Conservation (phyloP, 1,140 invertebrate genomes). For the Holcopasites calliopsidis region DNA sequence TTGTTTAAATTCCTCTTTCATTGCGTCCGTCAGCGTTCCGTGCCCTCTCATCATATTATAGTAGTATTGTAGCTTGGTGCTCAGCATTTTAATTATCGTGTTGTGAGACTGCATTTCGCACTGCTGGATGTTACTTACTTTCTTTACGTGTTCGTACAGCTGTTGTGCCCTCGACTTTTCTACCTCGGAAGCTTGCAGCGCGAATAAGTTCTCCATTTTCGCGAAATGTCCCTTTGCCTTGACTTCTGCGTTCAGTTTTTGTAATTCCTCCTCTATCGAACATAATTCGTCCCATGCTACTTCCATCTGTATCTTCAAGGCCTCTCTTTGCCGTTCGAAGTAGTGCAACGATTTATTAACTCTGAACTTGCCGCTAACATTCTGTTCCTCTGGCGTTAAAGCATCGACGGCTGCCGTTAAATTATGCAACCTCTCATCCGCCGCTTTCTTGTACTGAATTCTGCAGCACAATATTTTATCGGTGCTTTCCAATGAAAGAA, state of each 20-base stretch:
- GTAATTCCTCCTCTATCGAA: slow-evolving; percentile 66
- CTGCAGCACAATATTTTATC: slow-evolving; percentile 76
- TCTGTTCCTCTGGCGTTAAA: slow-evolving; percentile 67
- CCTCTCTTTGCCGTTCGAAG: slow-evolving; percentile 76
- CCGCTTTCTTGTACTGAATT: slow-evolving; percentile 77
- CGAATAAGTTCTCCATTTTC: slow-evolving; percentile 57
- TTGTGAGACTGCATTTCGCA: slow-evolving; percentile 71
- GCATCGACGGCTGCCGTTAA: slow-evolving; percentile 66
- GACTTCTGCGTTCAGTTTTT: slow-evolving; percentile 51
- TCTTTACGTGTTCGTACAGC: slow-evolving; percentile 71
- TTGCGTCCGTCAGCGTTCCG: slow-evolving; percentile 69
- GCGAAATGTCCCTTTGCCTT: slow-evolving; percentile 60
- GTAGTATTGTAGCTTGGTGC: slow-evolving; percentile 69
- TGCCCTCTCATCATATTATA: slow-evolving; percentile 70
- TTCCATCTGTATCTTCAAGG: slow-evolving; percentile 72
- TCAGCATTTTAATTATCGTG: slow-evolving; percentile 69
- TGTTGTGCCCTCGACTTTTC: slow-evolving; percentile 65
- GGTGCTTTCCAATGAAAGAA: slow-evolving; percentile 71
- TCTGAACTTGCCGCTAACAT: slow-evolving; percentile 75
- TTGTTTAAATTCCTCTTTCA: slow-evolving; percentile 74
- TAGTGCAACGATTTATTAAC: slow-evolving; percentile 76
- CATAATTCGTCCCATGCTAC: slow-evolving; percentile 70
- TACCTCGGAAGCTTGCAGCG: slow-evolving; percentile 56
- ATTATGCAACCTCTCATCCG: slow-evolving; percentile 75
- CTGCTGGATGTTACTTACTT: slow-evolving; percentile 69